Base-by-base conservation (phyloP, 2,113 vertebrate species). In the Psophia crepitans region DNA sequence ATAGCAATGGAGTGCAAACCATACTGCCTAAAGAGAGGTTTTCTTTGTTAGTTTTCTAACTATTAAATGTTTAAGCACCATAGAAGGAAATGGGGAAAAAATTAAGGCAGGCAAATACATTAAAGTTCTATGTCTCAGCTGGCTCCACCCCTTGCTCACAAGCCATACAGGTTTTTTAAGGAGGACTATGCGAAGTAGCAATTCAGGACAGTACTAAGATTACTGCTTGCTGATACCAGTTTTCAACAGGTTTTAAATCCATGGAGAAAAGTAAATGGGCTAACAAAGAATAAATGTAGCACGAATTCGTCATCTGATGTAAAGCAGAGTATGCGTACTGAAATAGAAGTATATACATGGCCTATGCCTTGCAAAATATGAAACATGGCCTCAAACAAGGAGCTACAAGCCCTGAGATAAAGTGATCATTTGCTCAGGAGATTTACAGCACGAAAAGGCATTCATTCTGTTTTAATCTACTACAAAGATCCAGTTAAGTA, bases 381-480 rank as follows among this genome's bases (percentile, higher is more conserved):
- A 90, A 90, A 61, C 23, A 39, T 1, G 54, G 26, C 46, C 49
- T 90, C 37, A 51, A 69, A 54, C 4, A 69, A 80, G 44, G n/a
- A 69, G 21, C 41, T 90, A 23, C 35, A 37, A 68, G 8, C 33
- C 54, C 68, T 58, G 39, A 92, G 60, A 66, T 2, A 58, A 37
- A 58, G 44, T 19, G 35, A 69, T 28, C 21, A 26, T 33, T 57
- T 69, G 65, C 75, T 87, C 60, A 81, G 69, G 41, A 90, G 68
- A 76, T 91, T 95, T 93, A 61, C 48, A 73, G 60, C 57, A 77
- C 35, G 74, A 84, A 76, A 77, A 84, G 41, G 30, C 28, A 46
- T 70, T 94, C 28, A 46, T 70, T 94, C 39, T 56, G 19, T 49
- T 91, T 87, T 91, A 78, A 91, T 87, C 69, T 71, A 35, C 54